phyloP scores from a whole-genome alignment of 1,140 invertebrate species.

The Lepidurus apus region DNA sequence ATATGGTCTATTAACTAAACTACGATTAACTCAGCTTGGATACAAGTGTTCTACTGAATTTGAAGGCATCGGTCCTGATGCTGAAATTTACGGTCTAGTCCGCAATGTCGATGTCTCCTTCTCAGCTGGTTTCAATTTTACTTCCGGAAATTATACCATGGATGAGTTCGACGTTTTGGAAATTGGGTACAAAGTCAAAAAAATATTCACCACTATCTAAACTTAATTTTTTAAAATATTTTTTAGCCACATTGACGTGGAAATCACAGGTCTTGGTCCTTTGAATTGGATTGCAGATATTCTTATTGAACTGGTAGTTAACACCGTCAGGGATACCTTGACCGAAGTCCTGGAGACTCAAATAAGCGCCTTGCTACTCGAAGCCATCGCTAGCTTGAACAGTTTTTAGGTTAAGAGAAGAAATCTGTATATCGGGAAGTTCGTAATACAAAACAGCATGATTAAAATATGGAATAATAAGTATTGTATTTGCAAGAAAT shows the following conservation, averaged over 20 bases:
- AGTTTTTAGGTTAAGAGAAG: background rate
- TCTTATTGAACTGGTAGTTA: constrained; percentile 30
- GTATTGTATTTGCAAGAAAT: too few relatives aligned
- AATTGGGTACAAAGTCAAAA: constrained; percentile 22
- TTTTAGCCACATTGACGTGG: constrained; percentile 25
- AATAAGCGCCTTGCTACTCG: background rate
- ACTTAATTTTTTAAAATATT: background rate
- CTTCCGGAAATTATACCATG: constrained; percentile 27
- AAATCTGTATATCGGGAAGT: background rate
- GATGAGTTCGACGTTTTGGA: constrained; percentile 29
- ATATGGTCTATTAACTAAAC: background rate
- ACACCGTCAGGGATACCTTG: constrained; percentile 23
- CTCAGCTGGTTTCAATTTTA: constrained; percentile 16
- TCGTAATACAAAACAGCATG: background rate
- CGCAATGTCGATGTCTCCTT: constrained; percentile 30
- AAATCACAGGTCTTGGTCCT: constrained; percentile 29
- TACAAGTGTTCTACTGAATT: constrained; percentile 3
- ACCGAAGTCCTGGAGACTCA: background rate
- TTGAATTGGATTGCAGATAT: constrained; percentile 31
- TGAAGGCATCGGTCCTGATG: constrained; percentile 23
- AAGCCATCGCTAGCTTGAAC: background rate
- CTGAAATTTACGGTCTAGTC: constrained; percentile 30
- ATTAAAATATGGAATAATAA: background rate
- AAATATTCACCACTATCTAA: background rate
- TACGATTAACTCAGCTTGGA: background rate